Conservation (phyloP, 2,888 invertebrate genomes). For the Zhuqinia jingwanae region DNA sequence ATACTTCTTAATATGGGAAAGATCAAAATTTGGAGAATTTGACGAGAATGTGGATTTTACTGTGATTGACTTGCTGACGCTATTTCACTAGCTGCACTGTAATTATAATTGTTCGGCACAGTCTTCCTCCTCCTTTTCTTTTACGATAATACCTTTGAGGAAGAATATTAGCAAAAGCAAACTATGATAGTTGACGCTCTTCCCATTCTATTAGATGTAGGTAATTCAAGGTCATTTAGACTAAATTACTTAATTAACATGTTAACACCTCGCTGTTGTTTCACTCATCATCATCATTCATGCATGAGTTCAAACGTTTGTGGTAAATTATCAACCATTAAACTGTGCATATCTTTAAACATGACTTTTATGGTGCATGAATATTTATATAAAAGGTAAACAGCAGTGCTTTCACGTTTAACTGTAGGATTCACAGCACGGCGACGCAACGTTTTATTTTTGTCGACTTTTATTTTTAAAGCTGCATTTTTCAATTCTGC, state of each 20-base stretch:
- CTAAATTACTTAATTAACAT: constrained; percentile 64
- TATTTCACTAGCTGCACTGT: neutral
- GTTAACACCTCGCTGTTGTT: constrained; percentile 54
- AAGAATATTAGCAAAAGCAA: neutral
- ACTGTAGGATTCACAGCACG: too few species aligned
- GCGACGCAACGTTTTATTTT: too few species aligned
- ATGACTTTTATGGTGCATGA: constrained; percentile 24
- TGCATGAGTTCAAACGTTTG: too few species aligned
- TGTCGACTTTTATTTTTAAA: too few species aligned
- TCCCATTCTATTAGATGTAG: constrained; percentile 17
- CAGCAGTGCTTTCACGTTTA: constrained; percentile 11
- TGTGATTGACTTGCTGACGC: neutral
- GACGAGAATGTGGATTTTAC: too few species aligned
- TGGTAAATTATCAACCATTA: neutral
- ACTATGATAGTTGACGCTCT: constrained; percentile 47
- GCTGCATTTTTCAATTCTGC: too few species aligned
- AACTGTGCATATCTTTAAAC: neutral
- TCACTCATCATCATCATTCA: constrained; percentile 31
- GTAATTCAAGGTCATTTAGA: constrained; percentile 59
- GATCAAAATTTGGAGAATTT: neutral
- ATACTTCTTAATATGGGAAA: constrained; percentile 19
- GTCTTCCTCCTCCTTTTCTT: neutral
- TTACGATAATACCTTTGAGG: too few species aligned
- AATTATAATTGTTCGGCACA: neutral
- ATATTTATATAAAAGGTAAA: constrained; percentile 10